These are phyloP conservation scores for Gymnocephalus cernua DNA, from an alignment of 2,113 vertebrate genomes.

Conservation along the genomic window DNA sequence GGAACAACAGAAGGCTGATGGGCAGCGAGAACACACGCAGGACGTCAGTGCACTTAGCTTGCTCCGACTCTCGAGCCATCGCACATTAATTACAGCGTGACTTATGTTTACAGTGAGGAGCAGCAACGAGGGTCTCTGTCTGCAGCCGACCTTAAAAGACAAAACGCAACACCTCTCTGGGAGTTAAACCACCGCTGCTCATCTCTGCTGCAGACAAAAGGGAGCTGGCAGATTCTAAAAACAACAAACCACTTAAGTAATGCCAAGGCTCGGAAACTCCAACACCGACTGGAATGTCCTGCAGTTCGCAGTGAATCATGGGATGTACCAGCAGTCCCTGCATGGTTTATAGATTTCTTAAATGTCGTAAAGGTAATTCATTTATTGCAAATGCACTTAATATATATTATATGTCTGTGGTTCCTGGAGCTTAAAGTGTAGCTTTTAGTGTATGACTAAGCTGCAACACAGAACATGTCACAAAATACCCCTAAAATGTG, in stretches of 20 bases:
- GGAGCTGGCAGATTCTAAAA: constrained; percentile 49
- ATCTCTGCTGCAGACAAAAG: constrained; percentile 42
- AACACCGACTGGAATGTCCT: constrained; percentile 32
- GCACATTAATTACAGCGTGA: constrained; percentile 58
- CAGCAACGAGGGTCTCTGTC: constrained; percentile 43
- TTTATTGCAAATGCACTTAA: constrained; percentile 35
- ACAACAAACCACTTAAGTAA: constrained; percentile 49
- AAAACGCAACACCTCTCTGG: constrained; percentile 58
- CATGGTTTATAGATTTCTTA: constrained; percentile 42
- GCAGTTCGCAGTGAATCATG: constrained; percentile 34
- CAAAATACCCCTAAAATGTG: constrained; percentile 13
- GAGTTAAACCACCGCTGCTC: constrained; percentile 34
- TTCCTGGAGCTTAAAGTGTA: constrained; percentile 1
- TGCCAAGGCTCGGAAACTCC: constrained; percentile 64
- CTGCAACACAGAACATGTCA: neutral
- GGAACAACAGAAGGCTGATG: constrained; percentile 21
- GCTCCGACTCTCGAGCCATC: constrained; percentile 38
- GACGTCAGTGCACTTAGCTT: constrained; percentile 59
- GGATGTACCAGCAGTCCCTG: constrained; percentile 2
- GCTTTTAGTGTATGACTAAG: constrained; percentile 39
- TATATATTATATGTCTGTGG: constrained; percentile 35
- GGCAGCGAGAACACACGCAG: constrained; percentile 31
- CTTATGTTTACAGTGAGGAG: constrained; percentile 71
- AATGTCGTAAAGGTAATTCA: constrained; percentile 27
- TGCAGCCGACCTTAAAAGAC: constrained; percentile 69